A percentile compares a stretch with the other conserved stretches of the same genome.
Conservation (phyloP, 2,113 vertebrate species). For the Atrichornis clamosus region DNA sequence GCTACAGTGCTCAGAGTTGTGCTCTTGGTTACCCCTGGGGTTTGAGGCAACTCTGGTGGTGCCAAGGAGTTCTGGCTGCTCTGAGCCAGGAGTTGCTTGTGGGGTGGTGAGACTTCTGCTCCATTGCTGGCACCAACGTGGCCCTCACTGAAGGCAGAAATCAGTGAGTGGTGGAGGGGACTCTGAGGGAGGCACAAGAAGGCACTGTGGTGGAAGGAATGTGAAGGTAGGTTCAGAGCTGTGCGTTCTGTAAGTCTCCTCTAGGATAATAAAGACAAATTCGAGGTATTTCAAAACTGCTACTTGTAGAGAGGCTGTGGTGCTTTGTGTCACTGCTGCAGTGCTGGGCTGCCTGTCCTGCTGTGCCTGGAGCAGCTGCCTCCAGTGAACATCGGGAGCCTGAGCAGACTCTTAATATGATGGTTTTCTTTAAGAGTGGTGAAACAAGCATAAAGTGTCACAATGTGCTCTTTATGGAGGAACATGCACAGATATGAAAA, state of each 20-base stretch:
- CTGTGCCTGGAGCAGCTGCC: neutral
- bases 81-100: neutral
- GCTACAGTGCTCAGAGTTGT: neutral
- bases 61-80: neutral
- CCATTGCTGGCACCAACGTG: accelerated
- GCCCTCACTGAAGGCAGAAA: accelerated
- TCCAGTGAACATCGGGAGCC: neutral
- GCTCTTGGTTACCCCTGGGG: neutral
- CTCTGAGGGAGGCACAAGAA: neutral
- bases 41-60: neutral
- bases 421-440: neutral
- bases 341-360: neutral
- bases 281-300: neutral
- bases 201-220: neutral
- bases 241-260: neutral
- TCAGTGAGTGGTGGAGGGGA: neutral
- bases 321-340: neutral
- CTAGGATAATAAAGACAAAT: neutral
- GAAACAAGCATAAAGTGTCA: neutral
- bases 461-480: neutral
- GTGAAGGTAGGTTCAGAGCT: neutral
- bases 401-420: neutral
- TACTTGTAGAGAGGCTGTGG: neutral
- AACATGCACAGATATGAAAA: neutral
- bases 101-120: neutral